Evolutionary conservation across 2,113 vertebrate genomes (phyloP).

Genomic region (Plecotus auritus): DNA sequence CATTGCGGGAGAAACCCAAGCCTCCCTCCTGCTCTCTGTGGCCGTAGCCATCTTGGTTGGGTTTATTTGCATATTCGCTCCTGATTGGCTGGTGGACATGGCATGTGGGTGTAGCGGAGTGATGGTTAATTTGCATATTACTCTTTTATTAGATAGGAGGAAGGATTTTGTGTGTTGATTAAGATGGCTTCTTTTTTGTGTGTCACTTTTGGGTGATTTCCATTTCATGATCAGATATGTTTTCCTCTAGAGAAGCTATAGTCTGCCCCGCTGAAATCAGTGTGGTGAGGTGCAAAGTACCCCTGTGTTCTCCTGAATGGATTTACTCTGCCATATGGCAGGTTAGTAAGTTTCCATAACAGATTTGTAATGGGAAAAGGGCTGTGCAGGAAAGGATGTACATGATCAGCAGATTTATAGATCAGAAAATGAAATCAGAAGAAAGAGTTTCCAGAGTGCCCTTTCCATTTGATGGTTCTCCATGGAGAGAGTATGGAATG

Average conservation of each 20-base stretch:
- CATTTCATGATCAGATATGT: slow-evolving; percentile 35
- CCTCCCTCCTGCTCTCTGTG: too few species aligned
- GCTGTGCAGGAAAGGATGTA: slow-evolving; percentile 54
- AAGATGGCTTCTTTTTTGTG: background rate
- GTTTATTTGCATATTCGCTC: too few species aligned
- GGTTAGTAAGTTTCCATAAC: slow-evolving; percentile 69
- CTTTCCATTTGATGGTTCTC: slow-evolving; percentile 29
- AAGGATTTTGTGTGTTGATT: background rate
- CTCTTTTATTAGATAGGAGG: too few species aligned
- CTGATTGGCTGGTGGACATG: too few species aligned
- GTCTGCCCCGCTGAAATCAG: slow-evolving; percentile 26
- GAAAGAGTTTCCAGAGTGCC: slow-evolving; percentile 43
- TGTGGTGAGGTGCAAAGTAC: slow-evolving; percentile 50
- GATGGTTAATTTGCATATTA: too few species aligned
- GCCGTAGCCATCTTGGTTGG: too few species aligned
- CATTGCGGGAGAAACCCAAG: too few species aligned
- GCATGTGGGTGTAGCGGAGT: too few species aligned
- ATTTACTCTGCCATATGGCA: slow-evolving; percentile 74
- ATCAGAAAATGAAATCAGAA: slow-evolving; percentile 59
- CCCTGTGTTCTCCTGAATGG: slow-evolving; percentile 22
- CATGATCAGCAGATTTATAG: slow-evolving; percentile 70
- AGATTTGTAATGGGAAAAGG: slow-evolving; percentile 43
- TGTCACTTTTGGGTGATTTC: slow-evolving; percentile 14
- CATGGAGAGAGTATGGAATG: background rate
- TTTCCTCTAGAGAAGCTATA: slow-evolving; percentile 53